phyloP scores from a whole-genome alignment of 2,113 vertebrate genomes.

The Aleadryas rufinucha region DNA sequence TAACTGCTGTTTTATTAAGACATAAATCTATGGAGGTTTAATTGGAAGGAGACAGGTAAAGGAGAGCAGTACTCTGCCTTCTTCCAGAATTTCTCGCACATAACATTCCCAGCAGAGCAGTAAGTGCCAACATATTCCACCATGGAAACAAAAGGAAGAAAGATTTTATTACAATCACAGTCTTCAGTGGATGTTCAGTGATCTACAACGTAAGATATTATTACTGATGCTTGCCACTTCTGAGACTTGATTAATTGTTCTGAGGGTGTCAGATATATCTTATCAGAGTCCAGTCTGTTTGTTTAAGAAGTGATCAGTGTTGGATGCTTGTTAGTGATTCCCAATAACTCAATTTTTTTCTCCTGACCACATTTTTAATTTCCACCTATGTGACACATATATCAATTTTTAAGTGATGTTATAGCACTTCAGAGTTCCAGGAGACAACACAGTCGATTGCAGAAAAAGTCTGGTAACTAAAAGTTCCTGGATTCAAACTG shows the following conservation, averaged over 20 bases:
- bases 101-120: not conserved
- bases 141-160: not conserved
- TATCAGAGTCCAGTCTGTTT: not conserved
- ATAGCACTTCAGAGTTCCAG: not conserved
- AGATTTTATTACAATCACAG: not conserved
- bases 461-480: constrained; percentile 4
- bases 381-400: not conserved
- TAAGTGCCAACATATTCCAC: not conserved
- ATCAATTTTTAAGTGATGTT: constrained; percentile 27
- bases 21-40: constrained; percentile 29
- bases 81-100: not conserved
- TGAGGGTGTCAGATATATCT: not conserved
- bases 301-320: not conserved
- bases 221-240: not conserved
- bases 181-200: not conserved
- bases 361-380: constrained; percentile 9
- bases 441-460: not conserved
- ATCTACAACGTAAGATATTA: not conserved
- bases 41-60: constrained; percentile 34
- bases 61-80: not conserved
- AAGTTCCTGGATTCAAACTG: constrained; percentile 39
- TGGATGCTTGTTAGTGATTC: not conserved
- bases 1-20: constrained; percentile 34
- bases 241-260: not conserved
- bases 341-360: not conserved